These are phyloP conservation scores for Cygnus atratus DNA, from an alignment of 2,113 vertebrate genomes.

Conservation along the genomic window DNA sequence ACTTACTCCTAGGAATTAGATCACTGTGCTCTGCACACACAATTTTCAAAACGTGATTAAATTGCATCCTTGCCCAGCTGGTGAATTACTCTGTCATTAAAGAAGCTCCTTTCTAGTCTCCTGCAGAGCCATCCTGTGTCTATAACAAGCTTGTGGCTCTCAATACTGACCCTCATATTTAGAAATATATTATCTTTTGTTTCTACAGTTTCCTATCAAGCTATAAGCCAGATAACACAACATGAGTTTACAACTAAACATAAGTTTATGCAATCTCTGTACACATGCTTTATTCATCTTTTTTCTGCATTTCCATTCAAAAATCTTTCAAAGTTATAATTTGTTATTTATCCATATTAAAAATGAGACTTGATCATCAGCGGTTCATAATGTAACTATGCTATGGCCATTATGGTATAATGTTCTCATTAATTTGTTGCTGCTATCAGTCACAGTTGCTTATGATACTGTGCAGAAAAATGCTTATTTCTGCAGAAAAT, in stretches of 20 bases:
- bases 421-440: not conserved
- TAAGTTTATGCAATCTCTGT: not conserved
- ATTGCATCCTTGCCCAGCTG: not conserved
- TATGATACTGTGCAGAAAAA: not conserved
- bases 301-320: not conserved
- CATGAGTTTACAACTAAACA: not conserved
- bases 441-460: not conserved
- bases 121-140: not conserved
- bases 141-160: not conserved
- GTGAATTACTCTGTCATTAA: constrained; percentile 15
- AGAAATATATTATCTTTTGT: not conserved
- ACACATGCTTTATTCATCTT: not conserved
- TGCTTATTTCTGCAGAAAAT: not conserved
- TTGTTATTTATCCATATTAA: not conserved
- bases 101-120: not conserved
- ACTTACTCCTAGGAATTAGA: constrained; percentile 3
- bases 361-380: not conserved
- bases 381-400: not conserved
- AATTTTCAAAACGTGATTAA: constrained; percentile 38
- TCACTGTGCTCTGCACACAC: not conserved
- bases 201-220: not conserved
- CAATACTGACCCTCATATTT: not conserved
- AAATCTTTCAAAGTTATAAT: not conserved
- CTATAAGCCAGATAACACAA: not conserved
- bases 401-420: not conserved